phyloP scores from a whole-genome alignment of 2,113 vertebrate species.

The Morone saxatilis region DNA sequence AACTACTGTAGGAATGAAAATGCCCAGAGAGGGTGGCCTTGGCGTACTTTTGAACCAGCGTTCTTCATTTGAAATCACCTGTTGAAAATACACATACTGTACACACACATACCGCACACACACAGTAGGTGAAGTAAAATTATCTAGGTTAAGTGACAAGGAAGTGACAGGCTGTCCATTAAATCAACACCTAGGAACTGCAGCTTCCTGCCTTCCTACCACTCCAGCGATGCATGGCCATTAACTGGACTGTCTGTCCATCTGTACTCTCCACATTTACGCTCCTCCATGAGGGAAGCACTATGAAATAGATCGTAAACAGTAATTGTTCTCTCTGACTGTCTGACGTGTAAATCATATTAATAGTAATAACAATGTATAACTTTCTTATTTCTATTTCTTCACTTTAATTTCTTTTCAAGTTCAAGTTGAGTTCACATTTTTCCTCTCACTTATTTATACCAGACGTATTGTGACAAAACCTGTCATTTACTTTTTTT shows the following conservation, averaged over 20 bases:
- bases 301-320: constrained; percentile 1
- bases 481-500: constrained; percentile 42
- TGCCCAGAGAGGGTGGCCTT: constrained; percentile 26
- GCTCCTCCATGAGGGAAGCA: constrained; percentile 30
- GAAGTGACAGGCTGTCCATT: constrained; percentile 71
- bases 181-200: constrained; percentile 65
- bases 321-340: constrained; percentile 5
- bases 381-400: background rate
- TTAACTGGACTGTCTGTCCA: constrained; percentile 71
- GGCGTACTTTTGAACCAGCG: constrained; percentile 20
- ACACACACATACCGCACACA: constrained; percentile 39
- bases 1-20: constrained; percentile 9
- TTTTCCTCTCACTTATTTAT: constrained; percentile 31
- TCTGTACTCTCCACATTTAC: constrained; percentile 42
- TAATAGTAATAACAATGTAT: background rate
- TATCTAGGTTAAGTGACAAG: constrained; percentile 66
- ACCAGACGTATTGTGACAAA: constrained; percentile 36
- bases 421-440: constrained; percentile 23
- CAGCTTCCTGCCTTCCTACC: constrained; percentile 49
- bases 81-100: constrained; percentile 24
- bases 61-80: constrained; percentile 26
- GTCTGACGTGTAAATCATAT: constrained; percentile 12
- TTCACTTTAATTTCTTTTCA: constrained; percentile 17
- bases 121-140: constrained; percentile 62
- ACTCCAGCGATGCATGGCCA: constrained; percentile 52